Conservation (phyloP, 2,113 vertebrate genomes). For the Pachyramphus minor region DNA sequence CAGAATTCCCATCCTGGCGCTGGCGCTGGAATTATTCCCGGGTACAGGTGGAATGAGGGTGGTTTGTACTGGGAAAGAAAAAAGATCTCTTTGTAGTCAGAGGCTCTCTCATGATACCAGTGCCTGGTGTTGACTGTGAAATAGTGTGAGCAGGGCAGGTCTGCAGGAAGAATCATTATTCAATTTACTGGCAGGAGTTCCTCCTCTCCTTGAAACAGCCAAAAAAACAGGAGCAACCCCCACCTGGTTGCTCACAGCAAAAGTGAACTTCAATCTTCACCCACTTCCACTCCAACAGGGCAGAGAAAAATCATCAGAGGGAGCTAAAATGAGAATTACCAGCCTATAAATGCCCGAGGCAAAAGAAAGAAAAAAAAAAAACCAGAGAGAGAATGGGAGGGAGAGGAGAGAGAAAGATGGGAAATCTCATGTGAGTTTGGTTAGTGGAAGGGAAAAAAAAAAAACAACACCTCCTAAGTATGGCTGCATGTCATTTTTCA, state of each 20-base stretch:
- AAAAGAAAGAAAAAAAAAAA: conserved; percentile 53
- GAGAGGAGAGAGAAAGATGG: conserved; percentile 22
- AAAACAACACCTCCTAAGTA: conserved; percentile 61
- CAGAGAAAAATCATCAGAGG: conserved; percentile 73
- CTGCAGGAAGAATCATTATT: background rate
- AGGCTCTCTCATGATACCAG: background rate
- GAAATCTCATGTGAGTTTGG: conserved; percentile 81
- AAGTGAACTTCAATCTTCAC: conserved; percentile 13
- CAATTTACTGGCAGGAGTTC: background rate
- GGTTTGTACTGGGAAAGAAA: background rate
- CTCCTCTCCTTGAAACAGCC: background rate
- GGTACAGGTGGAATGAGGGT: background rate
- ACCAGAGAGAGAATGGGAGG: background rate
- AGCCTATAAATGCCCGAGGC: conserved; percentile 81
- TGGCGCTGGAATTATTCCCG: background rate
- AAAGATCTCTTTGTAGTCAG: background rate
- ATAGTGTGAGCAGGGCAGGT: background rate
- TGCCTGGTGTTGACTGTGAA: background rate
- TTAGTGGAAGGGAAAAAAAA: conserved; percentile 66
- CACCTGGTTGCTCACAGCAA: background rate
- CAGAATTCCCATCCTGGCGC: background rate
- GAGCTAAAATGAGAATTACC: conserved; percentile 81
- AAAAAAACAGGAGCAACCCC: background rate
- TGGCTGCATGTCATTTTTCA: conserved; percentile 71
- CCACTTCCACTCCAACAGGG: conserved; percentile 1